Conservation (phyloP, 2,888 invertebrate genomes). For the Sinelater perroti region DNA sequence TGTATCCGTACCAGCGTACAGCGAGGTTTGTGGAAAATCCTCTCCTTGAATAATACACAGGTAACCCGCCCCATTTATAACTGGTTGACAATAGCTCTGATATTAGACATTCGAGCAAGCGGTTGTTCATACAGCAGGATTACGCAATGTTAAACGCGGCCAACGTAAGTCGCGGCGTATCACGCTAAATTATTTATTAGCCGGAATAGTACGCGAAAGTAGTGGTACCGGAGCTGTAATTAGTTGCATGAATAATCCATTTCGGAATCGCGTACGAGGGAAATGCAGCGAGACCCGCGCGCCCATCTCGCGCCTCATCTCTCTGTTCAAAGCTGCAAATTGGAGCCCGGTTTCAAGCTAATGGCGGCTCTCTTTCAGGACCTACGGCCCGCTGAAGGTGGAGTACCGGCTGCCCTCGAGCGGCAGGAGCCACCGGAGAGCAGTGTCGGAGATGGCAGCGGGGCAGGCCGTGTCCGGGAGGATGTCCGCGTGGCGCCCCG, state of each 20-base stretch:
- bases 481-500: conserved; percentile 57
- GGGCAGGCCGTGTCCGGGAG: conserved; percentile 45
- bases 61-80: conserved; percentile 21
- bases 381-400: conserved; percentile 64
- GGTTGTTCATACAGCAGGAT: conserved; percentile 20
- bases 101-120: conserved; percentile 17
- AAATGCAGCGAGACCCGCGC: too few species aligned
- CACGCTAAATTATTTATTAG: conserved; percentile 1
- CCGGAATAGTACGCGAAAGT: background rate
- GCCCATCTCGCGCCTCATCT: too few species aligned
- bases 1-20: too few species aligned
- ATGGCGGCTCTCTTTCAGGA: conserved; percentile 67
- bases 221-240: background rate
- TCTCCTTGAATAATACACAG: conserved; percentile 19
- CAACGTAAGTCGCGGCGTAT: conserved; percentile 14
- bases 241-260: conserved; percentile 10
- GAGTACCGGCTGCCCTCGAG: conserved; percentile 54
- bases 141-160: conserved; percentile 12
- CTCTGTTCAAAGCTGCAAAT: too few species aligned
- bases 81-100: conserved; percentile 21
- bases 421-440: conserved; percentile 33
- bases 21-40: conserved; percentile 17
- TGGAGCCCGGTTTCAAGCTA: too few species aligned
- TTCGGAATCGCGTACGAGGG: too few species aligned
- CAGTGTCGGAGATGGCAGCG: conserved; percentile 45